Percentiles rank a stretch among this genome's conserved stretches.
phyloP scores from a whole-genome alignment of 2,888 invertebrate species.

The Diplazon laetatorius region DNA sequence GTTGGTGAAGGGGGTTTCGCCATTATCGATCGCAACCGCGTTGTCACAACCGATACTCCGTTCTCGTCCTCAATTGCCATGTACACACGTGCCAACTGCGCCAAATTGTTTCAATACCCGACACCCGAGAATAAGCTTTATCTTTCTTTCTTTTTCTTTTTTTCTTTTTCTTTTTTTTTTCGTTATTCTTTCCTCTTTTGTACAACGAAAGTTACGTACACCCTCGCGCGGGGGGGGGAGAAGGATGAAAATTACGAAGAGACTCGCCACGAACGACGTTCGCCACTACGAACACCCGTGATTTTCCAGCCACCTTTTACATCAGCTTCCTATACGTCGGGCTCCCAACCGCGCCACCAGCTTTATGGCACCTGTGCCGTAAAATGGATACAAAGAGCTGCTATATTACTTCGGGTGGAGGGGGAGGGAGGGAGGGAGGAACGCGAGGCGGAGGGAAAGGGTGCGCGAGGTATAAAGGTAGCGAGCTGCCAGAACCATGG shows the following conservation, averaged over 20 bases:
- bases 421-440: not conserved
- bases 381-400: constrained; percentile 80
- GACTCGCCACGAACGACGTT: constrained; percentile 21
- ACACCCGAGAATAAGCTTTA: not conserved
- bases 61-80: too few relatives aligned
- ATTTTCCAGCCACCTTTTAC: constrained; percentile 48
- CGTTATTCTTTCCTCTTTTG: constrained; percentile 4
- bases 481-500: constrained; percentile 67
- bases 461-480: constrained; percentile 54
- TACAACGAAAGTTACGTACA: constrained; percentile 16
- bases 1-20: not conserved
- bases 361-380: constrained; percentile 77
- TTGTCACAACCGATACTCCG: constrained; percentile 2
- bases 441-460: not conserved
- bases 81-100: constrained; percentile 6
- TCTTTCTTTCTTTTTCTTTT: not conserved
- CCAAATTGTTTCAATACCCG: constrained; percentile 22
- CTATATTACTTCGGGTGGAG: constrained; percentile 71
- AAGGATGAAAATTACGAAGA: constrained; percentile 41
- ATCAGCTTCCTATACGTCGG: constrained; percentile 31
- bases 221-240: not conserved
- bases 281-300: constrained; percentile 42
- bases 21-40: constrained; percentile 31
- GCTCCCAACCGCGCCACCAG: constrained; percentile 63
- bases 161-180: constrained; percentile 6